Percentiles rank a stretch among this genome's conserved stretches.
Evolutionary conservation across 2,888 invertebrate species (phyloP).

Genomic region (Conomelus anceps): DNA sequence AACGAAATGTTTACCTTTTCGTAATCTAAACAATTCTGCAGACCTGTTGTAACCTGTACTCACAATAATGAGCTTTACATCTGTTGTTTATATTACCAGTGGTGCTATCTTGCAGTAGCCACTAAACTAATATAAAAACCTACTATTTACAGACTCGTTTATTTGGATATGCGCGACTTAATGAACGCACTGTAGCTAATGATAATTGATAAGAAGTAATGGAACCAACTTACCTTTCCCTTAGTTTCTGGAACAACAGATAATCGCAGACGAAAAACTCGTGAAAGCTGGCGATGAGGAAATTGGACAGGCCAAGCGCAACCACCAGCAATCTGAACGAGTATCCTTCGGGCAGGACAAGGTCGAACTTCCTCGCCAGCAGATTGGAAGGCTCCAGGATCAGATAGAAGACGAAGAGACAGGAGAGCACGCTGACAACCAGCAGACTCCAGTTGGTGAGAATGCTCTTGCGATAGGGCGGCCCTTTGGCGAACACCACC

Average conservation of each 20-base stretch:
- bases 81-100: too few species aligned
- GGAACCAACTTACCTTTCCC: conserved; percentile 30
- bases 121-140: too few species aligned
- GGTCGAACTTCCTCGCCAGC: conserved; percentile 55
- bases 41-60: too few species aligned
- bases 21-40: too few species aligned
- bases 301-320: conserved; percentile 46
- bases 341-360: conserved; percentile 57
- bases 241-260: conserved; percentile 50
- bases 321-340: conserved; percentile 53
- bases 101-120: too few species aligned
- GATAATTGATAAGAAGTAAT: too few species aligned
- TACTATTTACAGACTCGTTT: too few species aligned
- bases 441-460: conserved; percentile 74
- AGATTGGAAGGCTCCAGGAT: conserved; percentile 58
- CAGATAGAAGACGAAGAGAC: conserved; percentile 60
- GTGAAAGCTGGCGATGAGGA: conserved; percentile 47
- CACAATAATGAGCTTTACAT: too few species aligned
- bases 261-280: conserved; percentile 53
- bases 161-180: too few species aligned
- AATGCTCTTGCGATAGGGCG: conserved; percentile 79
- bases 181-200: too few species aligned
- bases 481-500: conserved; percentile 82
- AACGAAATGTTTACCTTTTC: too few species aligned
- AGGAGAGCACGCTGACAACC: conserved; percentile 52